Base-by-base conservation (phyloP, 2,113 vertebrate species). In the Catharus minimus region DNA sequence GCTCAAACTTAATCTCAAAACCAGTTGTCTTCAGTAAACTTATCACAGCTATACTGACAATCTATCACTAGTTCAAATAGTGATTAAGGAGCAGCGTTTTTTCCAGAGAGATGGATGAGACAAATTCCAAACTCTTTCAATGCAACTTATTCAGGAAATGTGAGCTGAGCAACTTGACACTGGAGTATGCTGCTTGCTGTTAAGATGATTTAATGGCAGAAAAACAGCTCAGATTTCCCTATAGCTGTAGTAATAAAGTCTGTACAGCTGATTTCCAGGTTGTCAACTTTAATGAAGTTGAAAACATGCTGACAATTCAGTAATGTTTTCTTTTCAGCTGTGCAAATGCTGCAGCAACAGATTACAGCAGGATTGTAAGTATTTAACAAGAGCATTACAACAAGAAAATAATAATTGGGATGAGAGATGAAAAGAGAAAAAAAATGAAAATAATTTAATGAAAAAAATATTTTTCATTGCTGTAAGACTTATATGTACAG, bases 241-340 rank as follows among this genome's bases (percentile, higher is more conserved):
- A 38, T 68, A 58, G 76, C 50, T 57, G 46, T 60, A 73, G 44
- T 64, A 90, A 74, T 93, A 43, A 14, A 82, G 88, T 38, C 90
- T 92, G 67, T 88, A 91, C 78, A 92, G 85, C 46, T 94, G 95
- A 96, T 95, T 94, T 94, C 92, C 88, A 94, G 67, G 93, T 91
- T 97, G 94, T 94, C 95, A 94, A 87, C 89, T 95, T 94, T 90
- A 97, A 97, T 95, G 93, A 97, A 95, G 89, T 94, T 94, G 91
- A 96, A 97, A 97, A 95, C 71, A 86, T 69, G 80, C 86, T 96
- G 90, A 95, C 82, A 94, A 94, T 87, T 94, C 92, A 86, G 82
- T 69, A 94, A 88, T 79, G 88, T 95, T 95, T 97, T 92, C 86
- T 91, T 94, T 94, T 96, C 83, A 94, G 92, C 92, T 91, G 72